Evolutionary conservation across 2,888 invertebrate species (phyloP).

Genomic region (Cataglyphis altisquamis): DNA sequence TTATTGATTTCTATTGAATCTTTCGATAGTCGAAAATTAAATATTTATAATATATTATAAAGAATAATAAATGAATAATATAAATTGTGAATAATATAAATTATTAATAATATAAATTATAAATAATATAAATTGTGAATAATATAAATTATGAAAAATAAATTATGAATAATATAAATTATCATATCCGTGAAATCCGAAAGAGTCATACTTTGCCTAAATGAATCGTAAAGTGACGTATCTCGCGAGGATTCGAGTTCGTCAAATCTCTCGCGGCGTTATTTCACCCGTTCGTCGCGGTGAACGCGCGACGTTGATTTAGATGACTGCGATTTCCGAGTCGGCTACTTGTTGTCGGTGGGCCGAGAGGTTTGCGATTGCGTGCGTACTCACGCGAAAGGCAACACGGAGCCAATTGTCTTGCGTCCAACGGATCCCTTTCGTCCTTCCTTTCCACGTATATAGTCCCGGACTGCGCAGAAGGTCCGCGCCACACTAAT

Average conservation of each 20-base stretch:
- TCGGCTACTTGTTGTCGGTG: conserved; percentile 79
- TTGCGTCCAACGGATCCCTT: conserved; percentile 27
- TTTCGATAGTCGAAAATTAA: not conserved
- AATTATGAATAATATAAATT: not conserved
- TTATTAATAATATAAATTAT: no score
- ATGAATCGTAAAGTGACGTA: conserved; percentile 13
- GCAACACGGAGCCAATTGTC: conserved; percentile 64
- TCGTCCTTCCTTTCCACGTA: conserved; percentile 28
- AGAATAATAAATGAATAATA: conserved; percentile 2
- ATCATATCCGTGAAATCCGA: not conserved
- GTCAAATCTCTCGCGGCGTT: conserved; percentile 13
- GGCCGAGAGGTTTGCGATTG: conserved; percentile 61
- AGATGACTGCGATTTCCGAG: conserved; percentile 81
- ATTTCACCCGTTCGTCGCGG: conserved; percentile 67
- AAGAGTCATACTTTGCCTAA: not conserved
- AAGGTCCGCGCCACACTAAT: conserved; percentile 82
- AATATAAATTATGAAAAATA: not conserved
- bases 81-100: conserved; percentile 9
- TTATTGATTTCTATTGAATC: not conserved
- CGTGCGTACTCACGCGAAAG: conserved; percentile 68
- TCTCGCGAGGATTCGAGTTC: conserved; percentile 33
- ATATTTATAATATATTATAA: not conserved
- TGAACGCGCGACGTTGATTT: conserved; percentile 79
- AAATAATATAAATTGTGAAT: no score
- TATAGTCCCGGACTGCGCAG: conserved; percentile 65